Conservation (phyloP, 2,797 vertebrate species). For the Podarcis lilfordi region DNA sequence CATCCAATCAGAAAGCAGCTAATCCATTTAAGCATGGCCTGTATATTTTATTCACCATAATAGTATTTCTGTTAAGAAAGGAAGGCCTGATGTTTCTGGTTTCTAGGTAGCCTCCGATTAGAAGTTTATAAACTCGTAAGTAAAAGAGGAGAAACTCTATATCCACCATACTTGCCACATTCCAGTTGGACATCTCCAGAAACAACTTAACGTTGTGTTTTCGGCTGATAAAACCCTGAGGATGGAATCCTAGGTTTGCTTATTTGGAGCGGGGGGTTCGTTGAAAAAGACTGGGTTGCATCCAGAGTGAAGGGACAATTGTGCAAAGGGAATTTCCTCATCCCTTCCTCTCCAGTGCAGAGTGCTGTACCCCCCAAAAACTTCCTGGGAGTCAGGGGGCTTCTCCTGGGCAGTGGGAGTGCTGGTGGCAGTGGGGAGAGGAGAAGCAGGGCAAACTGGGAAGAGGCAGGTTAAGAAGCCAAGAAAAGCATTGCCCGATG, state of each 20-base stretch:
- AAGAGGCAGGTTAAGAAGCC: not conserved
- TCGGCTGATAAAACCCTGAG: not conserved
- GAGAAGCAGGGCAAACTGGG: no score
- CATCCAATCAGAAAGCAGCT: slow-evolving; percentile 71
- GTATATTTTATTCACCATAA: slow-evolving; percentile 49
- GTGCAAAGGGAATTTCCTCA: not conserved
- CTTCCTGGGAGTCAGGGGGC: not conserved
- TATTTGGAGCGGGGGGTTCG: no score
- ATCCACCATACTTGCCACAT: not conserved
- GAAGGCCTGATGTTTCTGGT: slow-evolving; percentile 55
- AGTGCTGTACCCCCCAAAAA: not conserved
- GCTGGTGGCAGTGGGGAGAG: not conserved
- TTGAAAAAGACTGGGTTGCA: not conserved
- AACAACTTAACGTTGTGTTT: not conserved
- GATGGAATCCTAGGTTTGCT: not conserved
- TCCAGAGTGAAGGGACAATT: not conserved
- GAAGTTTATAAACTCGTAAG: not conserved
- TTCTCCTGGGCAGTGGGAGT: not conserved
- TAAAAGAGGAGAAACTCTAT: slow-evolving; percentile 33
- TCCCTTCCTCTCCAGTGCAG: not conserved
- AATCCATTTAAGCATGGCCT: slow-evolving; percentile 68
- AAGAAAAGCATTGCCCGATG: not conserved
- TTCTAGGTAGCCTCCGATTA: slow-evolving; percentile 37
- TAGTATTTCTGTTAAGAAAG: slow-evolving; percentile 58
- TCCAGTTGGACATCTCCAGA: not conserved